Evolutionary conservation across 2,113 vertebrate genomes (phyloP), one percentile per base, ranked within the genome.

Genomic region (Andinoacara biseriatus): DNA sequence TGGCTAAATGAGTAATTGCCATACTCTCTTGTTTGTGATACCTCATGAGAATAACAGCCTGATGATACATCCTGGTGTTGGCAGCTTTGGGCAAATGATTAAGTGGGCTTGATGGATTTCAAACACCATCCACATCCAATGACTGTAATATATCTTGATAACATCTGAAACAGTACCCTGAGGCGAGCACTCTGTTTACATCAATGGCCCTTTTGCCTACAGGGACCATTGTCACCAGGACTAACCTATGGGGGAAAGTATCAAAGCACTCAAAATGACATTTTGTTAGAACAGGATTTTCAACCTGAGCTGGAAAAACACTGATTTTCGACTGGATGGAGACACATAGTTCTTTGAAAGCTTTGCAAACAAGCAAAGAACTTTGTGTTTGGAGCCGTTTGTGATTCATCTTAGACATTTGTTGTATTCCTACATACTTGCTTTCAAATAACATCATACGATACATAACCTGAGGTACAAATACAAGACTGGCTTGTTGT

Each of bases 381-480:
- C 38, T 52, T 83, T 74, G 18, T 72, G 69, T 84, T 80, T 75
- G 67, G 58, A 59, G 31, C 74, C 18, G 40, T 82, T 86, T 84
- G 62, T 78, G 49, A 65, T 58, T 54, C 20, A 58, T 75, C 31
- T 57, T 69, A 67, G 60, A 52, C 56, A 49, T 86, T 76, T 60
- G 69, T 72, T 88, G 29, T 74, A 24, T 83, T 91, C 86, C 18
- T 17, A 60, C 4, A 5, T 31, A 33, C 80, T 83, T 20, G 14
- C 61, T 84, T 81, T 87, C 46, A 43, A 75, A 33, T 81, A 81
- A 92, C 89, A 88, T 80, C 86, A 65, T 87, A 81, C 65, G 26
- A 86, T 86, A 61, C 75, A 76, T 79, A 85, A 90, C 86, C 83
- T 92, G 90, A 94, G 90, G 91, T 92, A 92, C 85, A 90, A 81